These are phyloP conservation scores for Elysia crispata DNA, from an alignment of 2,888 invertebrate genomes.

Conservation along the genomic window DNA sequence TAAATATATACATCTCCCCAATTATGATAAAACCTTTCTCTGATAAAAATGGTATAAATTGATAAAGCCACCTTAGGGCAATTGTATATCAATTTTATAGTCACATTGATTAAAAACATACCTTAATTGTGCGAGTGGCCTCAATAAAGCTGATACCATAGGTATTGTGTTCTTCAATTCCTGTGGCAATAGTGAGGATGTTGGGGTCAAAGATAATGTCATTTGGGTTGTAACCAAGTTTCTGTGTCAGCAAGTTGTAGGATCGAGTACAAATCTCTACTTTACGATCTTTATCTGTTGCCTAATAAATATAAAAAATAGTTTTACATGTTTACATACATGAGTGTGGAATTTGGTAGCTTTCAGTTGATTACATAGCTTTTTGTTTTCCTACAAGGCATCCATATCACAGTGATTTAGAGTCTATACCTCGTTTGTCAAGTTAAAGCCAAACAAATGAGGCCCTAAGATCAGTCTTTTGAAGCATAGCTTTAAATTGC, in stretches of 20 bases:
- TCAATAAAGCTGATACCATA: slow-evolving; percentile 81
- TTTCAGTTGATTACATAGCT: too few species aligned
- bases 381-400: too few species aligned
- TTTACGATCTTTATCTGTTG: slow-evolving; percentile 80
- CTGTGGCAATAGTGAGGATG: slow-evolving; percentile 82
- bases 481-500: too few species aligned
- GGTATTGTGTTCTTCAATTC: slow-evolving; percentile 81
- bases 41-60: too few species aligned
- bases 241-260: slow-evolving; percentile 79
- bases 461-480: too few species aligned
- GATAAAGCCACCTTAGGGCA: not conserved
- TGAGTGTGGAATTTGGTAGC: too few species aligned
- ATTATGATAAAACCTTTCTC: too few species aligned
- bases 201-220: slow-evolving; percentile 83
- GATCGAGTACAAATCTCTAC: slow-evolving; percentile 81
- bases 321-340: too few species aligned
- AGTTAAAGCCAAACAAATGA: too few species aligned
- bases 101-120: slow-evolving; percentile 53
- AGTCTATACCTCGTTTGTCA: too few species aligned
- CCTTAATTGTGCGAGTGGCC: slow-evolving; percentile 80
- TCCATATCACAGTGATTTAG: too few species aligned
- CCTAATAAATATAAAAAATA: slow-evolving; percentile 70
- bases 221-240: slow-evolving; percentile 80
- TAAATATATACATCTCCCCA: too few species aligned
- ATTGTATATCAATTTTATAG: not conserved